Base-by-base conservation (phyloP, 2,113 vertebrate species). In the Syrrhaptes paradoxus region DNA sequence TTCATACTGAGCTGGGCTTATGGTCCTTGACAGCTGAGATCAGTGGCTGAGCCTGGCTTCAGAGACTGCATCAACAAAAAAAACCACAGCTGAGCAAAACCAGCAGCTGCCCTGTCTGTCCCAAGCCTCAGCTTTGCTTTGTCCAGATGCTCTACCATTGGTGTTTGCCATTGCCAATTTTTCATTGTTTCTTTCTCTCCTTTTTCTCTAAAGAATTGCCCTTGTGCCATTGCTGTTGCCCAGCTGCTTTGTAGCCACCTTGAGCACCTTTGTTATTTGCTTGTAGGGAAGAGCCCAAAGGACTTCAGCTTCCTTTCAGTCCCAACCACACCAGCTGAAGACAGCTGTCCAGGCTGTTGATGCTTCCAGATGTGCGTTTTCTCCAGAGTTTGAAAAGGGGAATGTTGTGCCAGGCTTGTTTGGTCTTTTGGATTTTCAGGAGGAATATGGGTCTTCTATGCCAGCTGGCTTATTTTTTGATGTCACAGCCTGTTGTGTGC, bases 361-460 rank as follows among this genome's bases (percentile, higher is more conserved):
- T 22, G 52, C 4, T 8, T n/a, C 78, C 38, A 46, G 29, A 68
- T 49, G 11, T n/a, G 18, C 19, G 5, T 57, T 70, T 45, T 51
- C 26, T 63, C n/a, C 51, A 67, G 70, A 34, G 48, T 34, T 1
- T 51, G 34, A 24, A 72, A 90, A 79, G 1, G 3, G 7, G n/a
- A 84, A 20, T 20, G 19, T 22, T 32, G 15, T 25, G 31, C 17
- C 0, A 0, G 14, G 6, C 48, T 59, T 51, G 13, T 36, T 51
- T 20, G 3, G 10, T 16, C 38, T 73, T 90, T 75, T 10, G 38
- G 32, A 4, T 24, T 83, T 72, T 63, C 62, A 15, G 62, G 32
- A 76, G 31, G 20, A 72, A 51, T 22, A 45, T 7, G 9, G 10
- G 22, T 55, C 62, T 67, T 82, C 25, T 55, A 16, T 36, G n/a